A percentile compares a stretch with the other conserved stretches of the same genome.
These are phyloP conservation scores for Callaeas wilsoni DNA, from an alignment of 2,113 vertebrate species.

Conservation along the genomic window DNA sequence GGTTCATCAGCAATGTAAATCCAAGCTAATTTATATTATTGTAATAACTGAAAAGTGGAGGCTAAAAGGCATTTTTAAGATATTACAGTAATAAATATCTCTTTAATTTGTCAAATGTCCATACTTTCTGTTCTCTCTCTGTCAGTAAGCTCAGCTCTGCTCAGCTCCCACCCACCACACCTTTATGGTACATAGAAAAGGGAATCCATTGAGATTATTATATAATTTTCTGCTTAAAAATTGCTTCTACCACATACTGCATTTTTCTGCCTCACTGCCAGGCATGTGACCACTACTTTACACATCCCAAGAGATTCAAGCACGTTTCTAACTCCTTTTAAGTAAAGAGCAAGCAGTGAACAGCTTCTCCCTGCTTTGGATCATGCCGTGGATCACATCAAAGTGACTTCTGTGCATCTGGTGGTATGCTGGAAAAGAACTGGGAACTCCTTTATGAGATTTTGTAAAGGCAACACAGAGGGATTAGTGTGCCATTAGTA, in stretches of 20 bases:
- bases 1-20: background rate
- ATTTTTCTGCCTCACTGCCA: background rate
- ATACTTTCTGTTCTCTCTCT: background rate
- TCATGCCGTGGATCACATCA: background rate
- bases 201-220: background rate
- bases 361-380: background rate
- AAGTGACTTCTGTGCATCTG: background rate
- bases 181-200: background rate
- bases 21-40: background rate
- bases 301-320: background rate
- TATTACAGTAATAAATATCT: background rate
- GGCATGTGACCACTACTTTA: background rate
- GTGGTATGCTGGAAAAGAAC: background rate
- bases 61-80: background rate
- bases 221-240: constrained; percentile 7
- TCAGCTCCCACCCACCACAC: background rate
- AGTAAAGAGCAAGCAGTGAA: background rate
- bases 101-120: background rate
- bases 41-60: background rate
- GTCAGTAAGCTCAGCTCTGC: background rate
- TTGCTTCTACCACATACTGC: background rate
- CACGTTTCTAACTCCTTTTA: background rate
- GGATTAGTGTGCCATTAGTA: background rate
- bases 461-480: background rate
- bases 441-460: background rate